These are phyloP conservation scores for Portevinia maculata DNA, from an alignment of 2,888 invertebrate species.

Conservation along the genomic window DNA sequence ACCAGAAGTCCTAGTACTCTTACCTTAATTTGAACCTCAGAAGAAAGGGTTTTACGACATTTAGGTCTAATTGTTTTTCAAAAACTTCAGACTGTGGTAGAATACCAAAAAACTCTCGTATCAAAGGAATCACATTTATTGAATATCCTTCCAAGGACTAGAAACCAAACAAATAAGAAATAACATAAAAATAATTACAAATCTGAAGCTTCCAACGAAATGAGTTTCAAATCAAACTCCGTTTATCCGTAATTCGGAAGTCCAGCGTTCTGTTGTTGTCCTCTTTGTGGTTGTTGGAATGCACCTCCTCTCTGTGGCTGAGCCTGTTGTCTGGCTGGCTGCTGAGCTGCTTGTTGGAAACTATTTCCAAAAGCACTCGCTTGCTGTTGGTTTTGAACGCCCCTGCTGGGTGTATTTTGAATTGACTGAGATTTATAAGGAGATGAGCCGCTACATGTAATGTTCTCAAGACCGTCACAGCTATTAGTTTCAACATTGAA, in stretches of 20 bases:
- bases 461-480: conserved; percentile 91
- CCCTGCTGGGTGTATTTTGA: conserved; percentile 10
- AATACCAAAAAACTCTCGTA: conserved; percentile 18
- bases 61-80: too few species aligned
- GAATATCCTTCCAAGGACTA: conserved; percentile 63
- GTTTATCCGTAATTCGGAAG: conserved; percentile 53
- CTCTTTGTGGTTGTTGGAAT: conserved; percentile 42
- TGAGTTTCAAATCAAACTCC: background rate
- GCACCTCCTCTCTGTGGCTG: conserved; percentile 22
- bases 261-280: conserved; percentile 37
- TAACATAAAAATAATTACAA: conserved; percentile 46
- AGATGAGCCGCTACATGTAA: conserved; percentile 86
- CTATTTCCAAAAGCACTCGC: conserved; percentile 6
- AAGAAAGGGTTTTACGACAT: too few species aligned
- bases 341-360: conserved; percentile 21
- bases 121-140: conserved; percentile 62
- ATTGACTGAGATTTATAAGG: conserved; percentile 45
- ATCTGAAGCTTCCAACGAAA: conserved; percentile 16
- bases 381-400: conserved; percentile 1
- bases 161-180: conserved; percentile 51
- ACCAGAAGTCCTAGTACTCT: too few species aligned
- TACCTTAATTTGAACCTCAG: too few species aligned
- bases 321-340: conserved; percentile 8
- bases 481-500: conserved; percentile 89
- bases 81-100: too few species aligned